Evolutionary conservation across 2,888 invertebrate species (phyloP).

Genomic region (Caradrina kadenii): DNA sequence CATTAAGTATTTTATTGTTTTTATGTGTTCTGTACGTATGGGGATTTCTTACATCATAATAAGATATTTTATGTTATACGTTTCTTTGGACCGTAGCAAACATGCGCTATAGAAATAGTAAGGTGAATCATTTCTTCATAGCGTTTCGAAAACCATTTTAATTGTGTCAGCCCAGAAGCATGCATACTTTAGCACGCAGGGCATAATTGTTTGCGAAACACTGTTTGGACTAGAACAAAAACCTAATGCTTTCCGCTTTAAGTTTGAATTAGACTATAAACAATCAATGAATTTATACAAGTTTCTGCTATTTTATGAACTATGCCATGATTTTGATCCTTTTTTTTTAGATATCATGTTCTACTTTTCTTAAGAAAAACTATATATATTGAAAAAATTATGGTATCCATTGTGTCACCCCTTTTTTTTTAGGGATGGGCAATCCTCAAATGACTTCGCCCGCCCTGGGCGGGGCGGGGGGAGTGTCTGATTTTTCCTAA

Average conservation of each 20-base stretch:
- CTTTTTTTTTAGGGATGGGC: too few relatives aligned
- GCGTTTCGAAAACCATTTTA: background rate
- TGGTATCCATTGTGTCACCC: too few relatives aligned
- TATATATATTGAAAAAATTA: too few relatives aligned
- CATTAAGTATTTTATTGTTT: slow-evolving; percentile 5
- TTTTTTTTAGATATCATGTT: too few relatives aligned
- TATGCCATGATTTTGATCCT: too few relatives aligned
- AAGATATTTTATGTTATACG: background rate
- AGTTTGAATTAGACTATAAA: too few relatives aligned
- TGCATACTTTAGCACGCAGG: background rate
- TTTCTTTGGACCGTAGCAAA: background rate
- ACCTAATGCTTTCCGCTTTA: too few relatives aligned
- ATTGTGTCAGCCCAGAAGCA: background rate
- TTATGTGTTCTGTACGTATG: slow-evolving; percentile 1
- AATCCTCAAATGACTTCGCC: too few relatives aligned
- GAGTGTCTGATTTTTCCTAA: too few relatives aligned
- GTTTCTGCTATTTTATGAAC: background rate
- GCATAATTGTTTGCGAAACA: background rate
- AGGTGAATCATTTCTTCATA: background rate
- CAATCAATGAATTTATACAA: too few relatives aligned
- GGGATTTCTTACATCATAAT: background rate
- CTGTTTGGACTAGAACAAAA: background rate
- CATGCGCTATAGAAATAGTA: background rate
- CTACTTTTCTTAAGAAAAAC: too few relatives aligned
- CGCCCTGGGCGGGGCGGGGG: too few relatives aligned